A percentile compares a stretch with the other conserved stretches of the same genome.
phyloP scores from a whole-genome alignment of 2,797 vertebrate species.

The Salmo trutta region DNA sequence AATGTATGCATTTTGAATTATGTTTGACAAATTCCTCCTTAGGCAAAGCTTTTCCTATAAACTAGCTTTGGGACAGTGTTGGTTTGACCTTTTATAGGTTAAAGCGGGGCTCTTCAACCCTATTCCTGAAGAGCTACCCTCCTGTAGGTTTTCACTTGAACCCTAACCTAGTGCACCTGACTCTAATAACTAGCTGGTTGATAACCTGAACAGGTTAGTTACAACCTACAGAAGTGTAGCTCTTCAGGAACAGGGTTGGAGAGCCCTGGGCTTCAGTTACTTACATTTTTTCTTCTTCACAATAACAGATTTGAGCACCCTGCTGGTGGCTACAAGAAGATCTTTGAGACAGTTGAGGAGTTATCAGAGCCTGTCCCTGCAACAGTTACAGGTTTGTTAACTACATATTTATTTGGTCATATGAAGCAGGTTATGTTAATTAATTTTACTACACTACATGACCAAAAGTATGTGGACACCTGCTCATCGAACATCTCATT shows the following conservation, averaged over 20 bases:
- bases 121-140: no score
- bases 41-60: no score
- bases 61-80: background rate
- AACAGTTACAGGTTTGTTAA: constrained; percentile 85
- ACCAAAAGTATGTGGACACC: no score
- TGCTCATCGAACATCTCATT: no score
- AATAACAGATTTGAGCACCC: constrained; percentile 90
- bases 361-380: constrained; percentile 87
- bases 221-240: no score
- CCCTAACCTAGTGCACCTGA: no score
- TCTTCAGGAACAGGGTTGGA: background rate
- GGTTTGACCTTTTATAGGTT: background rate
- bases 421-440: background rate
- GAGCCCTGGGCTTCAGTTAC: background rate
- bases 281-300: background rate
- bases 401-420: constrained; percentile 19
- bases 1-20: background rate
- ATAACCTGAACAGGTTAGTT: no score
- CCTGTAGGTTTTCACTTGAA: no score
- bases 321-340: constrained; percentile 92
- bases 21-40: background rate
- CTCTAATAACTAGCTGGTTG: no score
- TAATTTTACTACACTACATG: no score
- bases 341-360: constrained; percentile 96
- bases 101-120: no score